Evolutionary conservation across 1,140 invertebrate species (phyloP), one percentile per base, ranked within the genome.

Genomic region (Acromyrmex charruanus): DNA sequence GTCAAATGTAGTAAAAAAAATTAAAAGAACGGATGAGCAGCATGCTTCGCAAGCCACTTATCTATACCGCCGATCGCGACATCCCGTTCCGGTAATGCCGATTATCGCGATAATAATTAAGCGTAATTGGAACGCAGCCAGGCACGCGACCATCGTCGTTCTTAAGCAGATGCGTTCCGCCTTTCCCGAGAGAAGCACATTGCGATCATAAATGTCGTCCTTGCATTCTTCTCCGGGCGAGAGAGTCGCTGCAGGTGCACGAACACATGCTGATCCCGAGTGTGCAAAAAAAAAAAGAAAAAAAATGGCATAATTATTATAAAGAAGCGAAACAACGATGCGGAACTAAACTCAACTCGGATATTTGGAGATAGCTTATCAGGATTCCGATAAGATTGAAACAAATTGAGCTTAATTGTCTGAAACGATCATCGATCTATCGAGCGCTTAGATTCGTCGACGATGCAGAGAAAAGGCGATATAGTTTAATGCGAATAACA

Each of bases 61-160:
- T 89, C 85, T 74, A 10, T 16, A 35, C 53, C 68, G 58, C 63
- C 59, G 87, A 94, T 93, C 93, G 5, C 31, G 84, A 75, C 87
- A 92, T 93, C 91, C 90, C 82, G 90, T 87, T 86, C 72, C 86
- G 87, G 80, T 92, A 92, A 90, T 89, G 90, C 80, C 59, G 88
- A 92, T 92, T 90, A 92, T 91, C 90, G 69, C 88, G 89, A 92
- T 90, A 81, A 90, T 93, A 94, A 94, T 94, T 94, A 92, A 91
- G 86, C 87, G 80, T 93, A 95, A 95, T 93, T 95, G 92, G 93
- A 94, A 91, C 93, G 87, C 69, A 80, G 88, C 86, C 79, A 85
- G 91, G 92, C 93, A 94, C 93, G 94, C 93, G 91, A 93, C 90
- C 77, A 77, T 86, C 55, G 75, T 21, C 59, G 31, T 77, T 31